Evolutionary conservation across 2,113 vertebrate species (phyloP), one percentile per base, ranked within the genome.

Genomic region (Sterna hirundo): DNA sequence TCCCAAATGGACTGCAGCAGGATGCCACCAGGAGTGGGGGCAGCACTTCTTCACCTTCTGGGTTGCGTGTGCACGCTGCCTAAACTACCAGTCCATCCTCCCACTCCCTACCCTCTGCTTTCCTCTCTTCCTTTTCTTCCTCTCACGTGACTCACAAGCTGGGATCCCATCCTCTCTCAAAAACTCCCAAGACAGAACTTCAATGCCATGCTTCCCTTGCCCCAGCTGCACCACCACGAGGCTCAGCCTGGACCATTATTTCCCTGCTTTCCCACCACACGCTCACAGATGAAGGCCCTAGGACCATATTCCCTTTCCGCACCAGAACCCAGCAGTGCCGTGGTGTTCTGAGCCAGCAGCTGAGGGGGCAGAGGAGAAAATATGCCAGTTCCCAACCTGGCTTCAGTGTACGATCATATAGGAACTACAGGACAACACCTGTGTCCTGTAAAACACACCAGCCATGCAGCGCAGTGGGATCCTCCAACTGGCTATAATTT

Each of bases 51-150:
- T 61, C 34, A 68, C 34, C 32, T 64, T 58, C 42, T 55, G n/a
- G 38, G 20, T 1, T 57, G 38, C 32, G 44, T 1, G 4, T 19
- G 25, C 20, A 34, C 0, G 1, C 27, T 83, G 29, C 52, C 55
- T 86, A 22, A 92, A 60, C 23, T 64, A 51, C 5, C 16, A 40
- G 34, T 15, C 47, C 34, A 34, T 25, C 15, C 49, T 52, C 54
- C 36, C 22, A 13, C 20, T 76, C 62, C 58, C 46, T 49, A 21
- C 27, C 27, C 52, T 65, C 58, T 74, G 40, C 40, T n/a, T 68
- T 74, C 32, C 60, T 52, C 44, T 11, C 27, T 70, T 25, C 13
- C 44, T 82, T 92, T 68, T 52, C 61, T 34, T 85, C 23, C 51
- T 69, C 60, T 70, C 6, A 0, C 8, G 15, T n/a, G 46, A 83